phyloP scores from a whole-genome alignment of 2,797 vertebrate species.

The Phataginus tetradactyla region DNA sequence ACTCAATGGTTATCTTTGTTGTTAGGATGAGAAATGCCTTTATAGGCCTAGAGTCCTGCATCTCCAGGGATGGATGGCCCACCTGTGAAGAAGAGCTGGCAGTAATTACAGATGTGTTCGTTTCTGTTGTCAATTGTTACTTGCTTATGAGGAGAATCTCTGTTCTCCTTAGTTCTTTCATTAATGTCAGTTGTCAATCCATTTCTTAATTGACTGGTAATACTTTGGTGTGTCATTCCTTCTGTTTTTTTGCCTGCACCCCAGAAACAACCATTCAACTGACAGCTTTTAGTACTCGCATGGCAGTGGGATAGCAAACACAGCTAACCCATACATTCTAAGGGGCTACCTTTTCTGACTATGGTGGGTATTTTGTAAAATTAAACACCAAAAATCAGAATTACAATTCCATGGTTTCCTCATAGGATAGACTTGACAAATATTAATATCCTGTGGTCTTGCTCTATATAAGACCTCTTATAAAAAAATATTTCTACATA shows the following conservation, averaged over 20 bases:
- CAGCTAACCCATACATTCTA: not conserved
- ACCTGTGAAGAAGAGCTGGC: not conserved
- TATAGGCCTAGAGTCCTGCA: not conserved
- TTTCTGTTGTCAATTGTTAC: not conserved
- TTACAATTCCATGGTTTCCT: not conserved
- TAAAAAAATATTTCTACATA: not conserved
- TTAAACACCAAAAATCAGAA: not conserved
- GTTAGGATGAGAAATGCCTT: not conserved
- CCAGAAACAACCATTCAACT: not conserved
- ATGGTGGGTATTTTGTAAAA: not conserved
- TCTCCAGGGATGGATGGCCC: not conserved
- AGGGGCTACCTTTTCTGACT: not conserved
- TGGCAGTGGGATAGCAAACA: not conserved
- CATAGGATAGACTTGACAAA: not conserved
- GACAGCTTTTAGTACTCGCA: not conserved
- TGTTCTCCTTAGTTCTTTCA: not conserved
- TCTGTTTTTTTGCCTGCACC: not conserved
- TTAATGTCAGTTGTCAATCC: not conserved
- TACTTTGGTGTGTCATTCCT: not conserved
- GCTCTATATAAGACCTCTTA: not conserved
- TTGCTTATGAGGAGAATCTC: not conserved
- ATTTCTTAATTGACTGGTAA: not conserved
- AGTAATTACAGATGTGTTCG: not conserved
- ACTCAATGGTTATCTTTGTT: not conserved
- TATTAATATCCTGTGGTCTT: not conserved